Conservation (phyloP, 2,888 invertebrate species). For the Deroplatys truncata region DNA sequence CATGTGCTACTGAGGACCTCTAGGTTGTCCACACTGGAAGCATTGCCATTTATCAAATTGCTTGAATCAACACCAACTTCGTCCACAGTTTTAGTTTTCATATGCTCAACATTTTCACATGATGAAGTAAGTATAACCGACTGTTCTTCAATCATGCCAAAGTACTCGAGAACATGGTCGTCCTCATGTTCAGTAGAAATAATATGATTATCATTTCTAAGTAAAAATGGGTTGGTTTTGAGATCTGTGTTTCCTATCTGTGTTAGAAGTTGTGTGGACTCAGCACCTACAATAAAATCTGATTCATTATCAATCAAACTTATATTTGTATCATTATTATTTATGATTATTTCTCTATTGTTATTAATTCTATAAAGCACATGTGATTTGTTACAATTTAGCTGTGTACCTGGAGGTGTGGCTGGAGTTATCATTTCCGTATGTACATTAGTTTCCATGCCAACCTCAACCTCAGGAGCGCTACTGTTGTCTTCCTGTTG, state of each 20-base stretch:
- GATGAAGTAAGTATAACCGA: not conserved
- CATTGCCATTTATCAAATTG: not conserved
- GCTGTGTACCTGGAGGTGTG: not conserved
- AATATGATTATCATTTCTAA: not conserved
- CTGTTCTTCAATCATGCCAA: not conserved
- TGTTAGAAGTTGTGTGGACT: not conserved
- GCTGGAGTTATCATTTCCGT: not conserved
- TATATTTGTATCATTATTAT: not conserved
- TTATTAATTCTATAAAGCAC: not conserved
- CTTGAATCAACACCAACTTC: not conserved
- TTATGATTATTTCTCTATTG: not conserved
- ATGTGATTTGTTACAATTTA: not conserved
- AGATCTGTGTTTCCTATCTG: not conserved
- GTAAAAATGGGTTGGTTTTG: not conserved
- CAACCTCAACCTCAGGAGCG: not conserved
- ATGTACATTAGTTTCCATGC: not conserved
- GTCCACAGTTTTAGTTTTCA: not conserved
- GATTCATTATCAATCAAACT: not conserved
- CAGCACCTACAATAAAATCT: not conserved
- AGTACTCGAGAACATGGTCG: not conserved
- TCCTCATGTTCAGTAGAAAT: not conserved
- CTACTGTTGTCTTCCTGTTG: not conserved
- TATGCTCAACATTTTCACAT: not conserved
- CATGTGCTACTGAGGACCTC: not conserved
- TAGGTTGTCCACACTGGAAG: not conserved